Evolutionary conservation across 2,888 invertebrate species (phyloP).

Genomic region (Drosophila fungiperda): DNA sequence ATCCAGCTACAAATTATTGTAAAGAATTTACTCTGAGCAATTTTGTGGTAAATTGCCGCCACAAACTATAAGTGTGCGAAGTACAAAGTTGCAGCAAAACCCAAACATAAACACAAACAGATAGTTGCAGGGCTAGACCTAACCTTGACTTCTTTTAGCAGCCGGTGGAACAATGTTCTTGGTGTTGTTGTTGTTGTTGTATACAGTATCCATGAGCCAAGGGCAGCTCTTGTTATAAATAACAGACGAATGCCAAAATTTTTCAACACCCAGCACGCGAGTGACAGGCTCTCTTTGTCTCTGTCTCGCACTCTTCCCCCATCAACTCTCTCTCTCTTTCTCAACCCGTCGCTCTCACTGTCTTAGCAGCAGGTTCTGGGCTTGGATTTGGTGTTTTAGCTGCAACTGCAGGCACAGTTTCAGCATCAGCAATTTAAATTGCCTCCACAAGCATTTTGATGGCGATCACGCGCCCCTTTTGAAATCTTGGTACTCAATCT

Average conservation of each 20-base stretch:
- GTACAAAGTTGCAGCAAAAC: slow-evolving; percentile 51
- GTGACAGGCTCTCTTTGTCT: slow-evolving; percentile 36
- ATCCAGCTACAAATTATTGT: slow-evolving; percentile 13
- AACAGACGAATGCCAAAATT: slow-evolving; percentile 67
- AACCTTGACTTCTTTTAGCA: slow-evolving; percentile 54
- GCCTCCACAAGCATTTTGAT: slow-evolving; percentile 82
- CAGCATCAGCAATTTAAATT: slow-evolving; percentile 80
- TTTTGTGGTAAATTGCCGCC: slow-evolving; percentile 43
- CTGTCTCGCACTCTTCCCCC: neutral
- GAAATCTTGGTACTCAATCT: slow-evolving; percentile 71
- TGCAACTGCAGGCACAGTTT: slow-evolving; percentile 16
- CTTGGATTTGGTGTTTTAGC: slow-evolving; percentile 29
- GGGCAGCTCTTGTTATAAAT: slow-evolving; percentile 61
- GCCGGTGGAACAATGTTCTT: slow-evolving; percentile 27
- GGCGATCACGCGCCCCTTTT: slow-evolving; percentile 81
- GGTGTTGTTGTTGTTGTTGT: slow-evolving; percentile 13
- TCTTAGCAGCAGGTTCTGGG: slow-evolving; percentile 42
- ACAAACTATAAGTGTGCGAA: slow-evolving; percentile 65
- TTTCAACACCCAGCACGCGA: slow-evolving; percentile 76
- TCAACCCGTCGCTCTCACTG: neutral
- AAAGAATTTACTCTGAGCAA: slow-evolving; percentile 28
- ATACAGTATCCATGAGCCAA: slow-evolving; percentile 35
- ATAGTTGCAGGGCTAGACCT: slow-evolving; percentile 56
- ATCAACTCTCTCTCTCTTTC: neutral
- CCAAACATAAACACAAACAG: slow-evolving; percentile 5